A percentile compares a stretch with the other conserved stretches of the same genome.
Conservation (phyloP, 2,797 vertebrate species). For the Smutsia gigantea region DNA sequence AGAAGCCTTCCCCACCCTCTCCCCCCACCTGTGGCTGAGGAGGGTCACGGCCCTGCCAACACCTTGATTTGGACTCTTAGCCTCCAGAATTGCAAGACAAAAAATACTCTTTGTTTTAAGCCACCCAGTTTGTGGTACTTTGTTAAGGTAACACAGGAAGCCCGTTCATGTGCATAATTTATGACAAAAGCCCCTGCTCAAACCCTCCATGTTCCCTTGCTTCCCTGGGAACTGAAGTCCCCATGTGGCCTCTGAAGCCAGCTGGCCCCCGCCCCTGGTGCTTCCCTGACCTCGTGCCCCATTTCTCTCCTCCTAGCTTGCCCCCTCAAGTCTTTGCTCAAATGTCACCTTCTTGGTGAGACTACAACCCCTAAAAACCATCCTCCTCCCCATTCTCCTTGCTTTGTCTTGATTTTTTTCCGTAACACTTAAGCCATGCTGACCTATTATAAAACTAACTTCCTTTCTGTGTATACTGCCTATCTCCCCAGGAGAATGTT, state of each 20-base stretch:
- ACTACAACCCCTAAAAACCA: not conserved
- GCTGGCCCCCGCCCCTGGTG: fast-evolving
- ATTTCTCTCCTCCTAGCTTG: not conserved
- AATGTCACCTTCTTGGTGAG: not conserved
- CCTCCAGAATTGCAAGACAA: not conserved
- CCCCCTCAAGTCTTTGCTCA: not conserved
- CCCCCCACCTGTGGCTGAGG: too few relatives aligned
- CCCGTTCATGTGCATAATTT: not conserved
- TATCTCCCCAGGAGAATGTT: not conserved
- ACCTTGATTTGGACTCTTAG: not conserved
- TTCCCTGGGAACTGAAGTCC: not conserved
- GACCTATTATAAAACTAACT: not conserved
- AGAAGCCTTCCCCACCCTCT: not conserved
- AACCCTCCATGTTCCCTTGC: fast-evolving
- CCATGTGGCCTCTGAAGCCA: not conserved
- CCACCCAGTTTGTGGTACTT: not conserved
- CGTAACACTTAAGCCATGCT: not conserved
- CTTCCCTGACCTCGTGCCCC: fast-evolving
- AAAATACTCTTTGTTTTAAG: not conserved
- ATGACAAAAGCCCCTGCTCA: not conserved
- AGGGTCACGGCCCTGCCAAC: fast-evolving
- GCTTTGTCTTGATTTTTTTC: not conserved
- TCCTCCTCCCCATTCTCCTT: not conserved
- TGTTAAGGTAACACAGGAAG: not conserved
- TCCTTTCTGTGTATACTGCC: not conserved